phyloP scores from a whole-genome alignment of 2,113 vertebrate species.

The Psophia crepitans region DNA sequence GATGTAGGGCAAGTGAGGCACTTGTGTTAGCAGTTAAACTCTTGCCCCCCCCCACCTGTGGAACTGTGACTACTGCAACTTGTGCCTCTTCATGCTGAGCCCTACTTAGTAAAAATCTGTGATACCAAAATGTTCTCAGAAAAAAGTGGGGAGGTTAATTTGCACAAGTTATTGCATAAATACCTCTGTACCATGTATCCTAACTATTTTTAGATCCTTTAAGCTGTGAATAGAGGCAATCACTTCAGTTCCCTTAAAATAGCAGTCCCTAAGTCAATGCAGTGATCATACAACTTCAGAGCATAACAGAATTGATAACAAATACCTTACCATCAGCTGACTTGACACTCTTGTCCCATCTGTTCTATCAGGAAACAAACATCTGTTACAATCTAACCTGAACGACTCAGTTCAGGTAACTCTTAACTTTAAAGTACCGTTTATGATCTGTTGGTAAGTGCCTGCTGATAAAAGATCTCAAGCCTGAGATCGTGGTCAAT shows the following conservation, averaged over 20 bases:
- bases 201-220: neutral
- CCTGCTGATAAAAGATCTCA: neutral
- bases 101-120: neutral
- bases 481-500: neutral
- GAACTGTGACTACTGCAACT: neutral
- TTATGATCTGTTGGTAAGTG: neutral
- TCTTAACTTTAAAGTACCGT: neutral
- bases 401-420: neutral
- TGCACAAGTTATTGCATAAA: neutral
- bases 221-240: no score
- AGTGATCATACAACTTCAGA: neutral
- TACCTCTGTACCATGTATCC: neutral
- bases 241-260: neutral
- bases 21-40: neutral
- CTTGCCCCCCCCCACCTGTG: accelerated
- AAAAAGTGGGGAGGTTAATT: neutral
- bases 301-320: neutral
- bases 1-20: neutral
- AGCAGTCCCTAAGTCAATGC: neutral
- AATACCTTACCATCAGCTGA: neutral
- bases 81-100: neutral
- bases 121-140: neutral
- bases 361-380: neutral
- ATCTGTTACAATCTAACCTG: neutral
- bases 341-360: neutral